phyloP scores from a whole-genome alignment of 1,140 invertebrate genomes.

The Stegodyphus dumicola region DNA sequence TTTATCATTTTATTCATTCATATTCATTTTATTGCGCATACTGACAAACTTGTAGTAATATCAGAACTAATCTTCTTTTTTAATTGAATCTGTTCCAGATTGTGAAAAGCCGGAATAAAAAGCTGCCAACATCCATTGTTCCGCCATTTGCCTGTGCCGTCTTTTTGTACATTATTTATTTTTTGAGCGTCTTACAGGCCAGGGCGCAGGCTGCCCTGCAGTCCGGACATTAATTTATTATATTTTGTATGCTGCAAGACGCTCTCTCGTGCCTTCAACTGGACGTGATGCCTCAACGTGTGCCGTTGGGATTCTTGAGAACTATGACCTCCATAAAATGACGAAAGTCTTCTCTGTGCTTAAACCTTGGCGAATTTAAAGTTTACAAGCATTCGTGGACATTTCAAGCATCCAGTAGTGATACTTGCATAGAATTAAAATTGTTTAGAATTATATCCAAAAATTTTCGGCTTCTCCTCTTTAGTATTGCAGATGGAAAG shows the following conservation, averaged over 20 bases:
- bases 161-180: slow-evolving; percentile 9
- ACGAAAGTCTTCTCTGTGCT: background rate
- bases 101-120: slow-evolving; percentile 9
- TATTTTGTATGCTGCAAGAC: background rate
- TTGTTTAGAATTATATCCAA: no score
- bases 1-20: no score
- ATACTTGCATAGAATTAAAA: no score
- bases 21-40: no score
- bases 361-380: background rate
- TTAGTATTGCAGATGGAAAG: no score
- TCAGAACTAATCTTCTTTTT: background rate
- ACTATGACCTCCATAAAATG: background rate
- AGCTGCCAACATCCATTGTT: background rate
- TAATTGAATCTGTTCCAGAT: background rate
- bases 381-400: background rate
- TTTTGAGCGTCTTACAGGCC: background rate
- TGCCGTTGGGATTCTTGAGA: no score
- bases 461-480: no score
- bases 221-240: background rate
- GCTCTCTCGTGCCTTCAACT: no score
- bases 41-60: background rate
- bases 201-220: slow-evolving; percentile 5
- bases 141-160: background rate
- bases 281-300: no score
- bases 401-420: no score